phyloP scores from a whole-genome alignment of 2,113 vertebrate genomes.

The Microtus ochrogaster region DNA sequence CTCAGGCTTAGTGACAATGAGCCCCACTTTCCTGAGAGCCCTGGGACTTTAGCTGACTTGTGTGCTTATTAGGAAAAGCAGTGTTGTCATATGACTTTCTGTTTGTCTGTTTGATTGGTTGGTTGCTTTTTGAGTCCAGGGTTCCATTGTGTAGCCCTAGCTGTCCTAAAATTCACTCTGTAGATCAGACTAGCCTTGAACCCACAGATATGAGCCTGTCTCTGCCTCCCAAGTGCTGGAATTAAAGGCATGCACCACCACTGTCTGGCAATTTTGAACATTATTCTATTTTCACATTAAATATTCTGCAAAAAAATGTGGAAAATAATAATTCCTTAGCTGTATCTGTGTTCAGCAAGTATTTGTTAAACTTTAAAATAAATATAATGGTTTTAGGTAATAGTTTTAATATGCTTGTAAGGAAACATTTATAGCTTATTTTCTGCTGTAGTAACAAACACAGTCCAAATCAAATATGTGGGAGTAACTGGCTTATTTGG shows the following conservation, averaged over 20 bases:
- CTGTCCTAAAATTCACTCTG: background rate
- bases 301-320: background rate
- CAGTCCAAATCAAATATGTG: background rate
- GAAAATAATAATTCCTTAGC: constrained; percentile 26
- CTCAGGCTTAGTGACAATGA: background rate
- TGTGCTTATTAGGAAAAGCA: background rate
- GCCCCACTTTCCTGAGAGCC: background rate
- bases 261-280: background rate
- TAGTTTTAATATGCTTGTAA: constrained; percentile 29
- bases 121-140: too few species aligned
- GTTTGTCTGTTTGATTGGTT: too few species aligned
- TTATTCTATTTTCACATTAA: background rate
- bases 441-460: too few species aligned
- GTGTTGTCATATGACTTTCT: too few species aligned
- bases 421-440: background rate
- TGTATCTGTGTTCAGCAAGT: constrained; percentile 24
- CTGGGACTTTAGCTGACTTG: background rate
- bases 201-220: background rate
- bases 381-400: constrained; percentile 21
- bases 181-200: background rate
- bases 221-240: background rate
- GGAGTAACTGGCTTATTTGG: background rate
- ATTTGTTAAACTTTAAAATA: constrained; percentile 35
- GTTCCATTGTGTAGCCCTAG: too few species aligned
- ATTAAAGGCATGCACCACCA: background rate